Evolutionary conservation across 2,113 vertebrate species (phyloP).

Genomic region (Hippolais icterina): DNA sequence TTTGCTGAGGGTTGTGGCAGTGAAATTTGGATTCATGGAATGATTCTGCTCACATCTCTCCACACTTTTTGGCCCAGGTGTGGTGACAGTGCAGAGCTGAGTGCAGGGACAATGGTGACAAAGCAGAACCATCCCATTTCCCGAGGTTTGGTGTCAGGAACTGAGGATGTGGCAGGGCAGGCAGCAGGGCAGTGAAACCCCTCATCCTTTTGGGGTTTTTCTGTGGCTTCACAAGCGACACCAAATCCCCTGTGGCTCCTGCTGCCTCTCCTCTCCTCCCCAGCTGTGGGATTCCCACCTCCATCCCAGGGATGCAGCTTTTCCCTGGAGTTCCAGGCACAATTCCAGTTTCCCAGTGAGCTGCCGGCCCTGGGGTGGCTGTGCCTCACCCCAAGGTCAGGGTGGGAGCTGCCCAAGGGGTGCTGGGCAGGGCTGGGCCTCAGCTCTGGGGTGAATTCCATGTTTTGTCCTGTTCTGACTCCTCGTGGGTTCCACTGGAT

Average conservation of each 20-base stretch:
- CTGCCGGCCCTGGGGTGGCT: neutral
- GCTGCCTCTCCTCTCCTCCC: neutral
- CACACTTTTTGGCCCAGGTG: neutral
- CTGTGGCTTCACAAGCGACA: neutral
- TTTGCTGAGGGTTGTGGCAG: no score
- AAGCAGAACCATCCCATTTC: neutral
- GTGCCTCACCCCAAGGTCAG: neutral
- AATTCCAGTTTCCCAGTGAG: neutral
- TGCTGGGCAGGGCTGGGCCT: neutral
- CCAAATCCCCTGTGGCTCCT: neutral
- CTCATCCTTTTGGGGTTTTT: neutral
- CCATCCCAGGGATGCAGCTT: neutral
- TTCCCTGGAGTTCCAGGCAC: neutral
- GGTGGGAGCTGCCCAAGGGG: neutral
- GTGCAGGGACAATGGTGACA: neutral
- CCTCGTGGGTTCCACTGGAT: neutral
- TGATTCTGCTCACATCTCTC: accelerated
- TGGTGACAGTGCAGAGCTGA: neutral
- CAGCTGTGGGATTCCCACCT: neutral
- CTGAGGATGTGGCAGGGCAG: neutral
- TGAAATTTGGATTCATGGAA: neutral
- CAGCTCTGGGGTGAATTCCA: neutral
- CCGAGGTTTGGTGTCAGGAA: neutral
- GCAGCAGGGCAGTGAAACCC: neutral
- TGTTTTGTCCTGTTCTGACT: neutral